phyloP scores from a whole-genome alignment of 2,797 vertebrate genomes.

The Mormyrus proboscirostris region DNA sequence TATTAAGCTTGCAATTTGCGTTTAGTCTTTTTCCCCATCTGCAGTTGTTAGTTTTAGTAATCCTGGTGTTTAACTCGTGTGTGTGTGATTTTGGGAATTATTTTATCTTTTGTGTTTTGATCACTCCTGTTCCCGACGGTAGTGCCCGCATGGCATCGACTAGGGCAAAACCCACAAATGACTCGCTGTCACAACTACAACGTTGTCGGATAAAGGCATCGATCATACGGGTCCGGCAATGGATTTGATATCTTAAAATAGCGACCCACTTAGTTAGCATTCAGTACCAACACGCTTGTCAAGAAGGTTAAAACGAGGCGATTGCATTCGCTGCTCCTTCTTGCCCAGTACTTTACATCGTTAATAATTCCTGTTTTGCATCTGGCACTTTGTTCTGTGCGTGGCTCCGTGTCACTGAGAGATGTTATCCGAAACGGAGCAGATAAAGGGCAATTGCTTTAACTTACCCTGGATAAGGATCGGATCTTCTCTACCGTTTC shows the following conservation, averaged over 20 bases:
- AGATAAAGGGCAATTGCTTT: neutral
- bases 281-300: neutral
- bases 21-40: neutral
- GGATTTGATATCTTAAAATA: neutral
- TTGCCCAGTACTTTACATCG: neutral
- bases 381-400: neutral
- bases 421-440: neutral
- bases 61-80: neutral
- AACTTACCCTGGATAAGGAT: neutral
- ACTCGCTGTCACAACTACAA: neutral
- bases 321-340: neutral
- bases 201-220: neutral
- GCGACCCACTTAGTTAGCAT: neutral
- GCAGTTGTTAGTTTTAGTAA: neutral
- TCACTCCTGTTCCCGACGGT: neutral
- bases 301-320: neutral
- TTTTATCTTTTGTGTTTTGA: neutral
- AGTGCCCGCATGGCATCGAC: neutral
- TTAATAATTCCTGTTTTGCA: neutral
- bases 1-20: neutral
- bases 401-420: neutral
- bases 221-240: neutral
- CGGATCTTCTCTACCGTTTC: neutral
- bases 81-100: neutral
- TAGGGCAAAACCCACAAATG: neutral